A percentile compares a stretch with the other conserved stretches of the same genome.
Conservation (phyloP, 1,140 invertebrate genomes). For the Microplitis mediator region DNA sequence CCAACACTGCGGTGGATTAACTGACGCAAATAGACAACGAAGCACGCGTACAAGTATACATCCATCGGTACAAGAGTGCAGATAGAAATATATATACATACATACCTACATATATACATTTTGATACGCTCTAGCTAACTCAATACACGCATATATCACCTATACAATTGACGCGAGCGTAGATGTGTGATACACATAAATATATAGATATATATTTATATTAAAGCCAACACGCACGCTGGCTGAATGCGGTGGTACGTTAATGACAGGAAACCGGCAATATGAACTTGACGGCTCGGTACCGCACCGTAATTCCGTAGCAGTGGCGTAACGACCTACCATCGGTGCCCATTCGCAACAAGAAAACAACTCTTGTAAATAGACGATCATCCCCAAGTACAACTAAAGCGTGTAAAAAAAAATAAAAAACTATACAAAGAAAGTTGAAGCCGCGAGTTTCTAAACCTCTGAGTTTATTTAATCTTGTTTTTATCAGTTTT, state of each 20-base stretch:
- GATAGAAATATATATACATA: background rate
- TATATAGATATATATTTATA: conserved; percentile 13
- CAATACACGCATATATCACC: background rate
- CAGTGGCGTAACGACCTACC: conserved; percentile 51
- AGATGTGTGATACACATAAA: background rate
- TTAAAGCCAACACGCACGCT: conserved; percentile 26
- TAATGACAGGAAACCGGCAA: conserved; percentile 63
- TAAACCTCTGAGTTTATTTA: too few species aligned
- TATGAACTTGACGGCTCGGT: conserved; percentile 61
- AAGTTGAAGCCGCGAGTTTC: too few species aligned
- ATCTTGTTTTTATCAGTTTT: too few species aligned
- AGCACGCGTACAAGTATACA: background rate
- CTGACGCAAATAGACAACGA: background rate
- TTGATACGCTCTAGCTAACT: background rate
- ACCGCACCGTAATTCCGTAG: conserved; percentile 46
- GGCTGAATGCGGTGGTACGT: conserved; percentile 50
- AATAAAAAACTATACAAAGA: too few species aligned
- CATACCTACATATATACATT: background rate
- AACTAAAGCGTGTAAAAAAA: too few species aligned
- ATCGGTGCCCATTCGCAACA: conserved; percentile 34
- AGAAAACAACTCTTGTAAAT: conserved; percentile 1
- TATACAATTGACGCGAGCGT: background rate
- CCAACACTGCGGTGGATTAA: background rate
- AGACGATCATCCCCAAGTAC: too few species aligned
- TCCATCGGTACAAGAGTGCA: background rate